phyloP scores from a whole-genome alignment of 2,888 invertebrate genomes.

The Proisotoma minuta region DNA sequence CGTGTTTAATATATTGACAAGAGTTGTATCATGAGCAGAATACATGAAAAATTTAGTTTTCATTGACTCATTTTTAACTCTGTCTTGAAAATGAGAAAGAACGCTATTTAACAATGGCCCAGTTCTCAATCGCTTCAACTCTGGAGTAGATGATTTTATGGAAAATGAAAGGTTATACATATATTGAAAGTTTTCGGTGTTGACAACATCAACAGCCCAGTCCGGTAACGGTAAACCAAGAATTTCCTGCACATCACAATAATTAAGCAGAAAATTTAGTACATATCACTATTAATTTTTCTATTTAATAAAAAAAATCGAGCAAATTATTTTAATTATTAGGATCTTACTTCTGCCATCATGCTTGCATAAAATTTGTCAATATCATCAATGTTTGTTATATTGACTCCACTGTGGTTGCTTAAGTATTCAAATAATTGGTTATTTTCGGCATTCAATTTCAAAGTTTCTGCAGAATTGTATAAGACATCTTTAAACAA shows the following conservation, averaged over 20 bases:
- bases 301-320: no score
- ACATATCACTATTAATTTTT: neutral
- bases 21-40: constrained; percentile 29
- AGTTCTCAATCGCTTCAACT: constrained; percentile 23
- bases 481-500: constrained; percentile 15
- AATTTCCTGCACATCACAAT: constrained; percentile 24
- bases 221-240: constrained; percentile 27
- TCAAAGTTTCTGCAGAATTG: constrained; percentile 22
- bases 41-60: constrained; percentile 28
- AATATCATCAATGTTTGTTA: constrained; percentile 25
- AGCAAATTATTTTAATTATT: no score
- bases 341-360: constrained; percentile 29
- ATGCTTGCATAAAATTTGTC: constrained; percentile 28
- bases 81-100: constrained; percentile 22
- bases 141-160: constrained; percentile 25
- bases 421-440: constrained; percentile 17
- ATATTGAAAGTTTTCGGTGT: constrained; percentile 24
- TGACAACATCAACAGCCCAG: constrained; percentile 23
- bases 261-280: neutral
- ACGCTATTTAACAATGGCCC: constrained; percentile 24
- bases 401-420: constrained; percentile 25
- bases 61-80: constrained; percentile 5
- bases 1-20: constrained; percentile 28
- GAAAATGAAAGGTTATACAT: constrained; percentile 30
- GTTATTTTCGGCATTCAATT: constrained; percentile 28